Base-by-base conservation (phyloP, 1,140 invertebrate genomes). In the Drosophila hydei region DNA sequence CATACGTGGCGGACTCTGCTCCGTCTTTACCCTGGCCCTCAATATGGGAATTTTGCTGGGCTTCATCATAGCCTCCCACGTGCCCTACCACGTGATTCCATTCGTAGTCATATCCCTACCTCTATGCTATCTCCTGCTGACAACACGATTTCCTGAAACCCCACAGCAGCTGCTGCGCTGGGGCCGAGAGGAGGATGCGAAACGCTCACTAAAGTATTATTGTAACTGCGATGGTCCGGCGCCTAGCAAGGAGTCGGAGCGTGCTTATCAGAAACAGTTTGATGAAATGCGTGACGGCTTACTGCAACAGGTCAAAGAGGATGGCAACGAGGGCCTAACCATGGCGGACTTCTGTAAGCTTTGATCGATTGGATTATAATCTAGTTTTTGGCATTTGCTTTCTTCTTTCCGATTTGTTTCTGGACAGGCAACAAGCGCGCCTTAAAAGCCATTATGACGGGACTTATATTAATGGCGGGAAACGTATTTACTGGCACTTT, bases 401-500 rank as follows among this genome's bases (percentile, higher is more conserved):
- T 18, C 23, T 19, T 12, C 8, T 23, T 8, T 18, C 6, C 11
- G 36, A 7, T 50, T 19, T 19, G 30, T 40, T 58, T 48, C 1
- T 14, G 25, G 43, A 0, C 58, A 91, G 90, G 62, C 30, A 90
- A 69, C 33, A 85, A 81, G 60, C 63, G 65, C 0, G 65, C 85
- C 0, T 0, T 87, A 0, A 77, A 64, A 18, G 79, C 83, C 2
- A 48, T 91, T 4, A 5, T 56, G 4, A 85, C 85, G 1, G 90
- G 90, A 1, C 27, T 90, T 6, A 56, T 90, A 1, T 54, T 91
- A 1, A 89, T 91, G 77, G 55, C 90, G 7, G 72, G 80, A 11
- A 85, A 83, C 55, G 79, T 80, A 1, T 91, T 91, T 9, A 78
- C 71, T 16, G 90, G 90, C 47, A 75, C 70, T 4, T 91, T 89